A percentile compares a stretch with the other conserved stretches of the same genome.
Evolutionary conservation across 2,888 invertebrate species (phyloP).

Genomic region (Mythimna pallens): DNA sequence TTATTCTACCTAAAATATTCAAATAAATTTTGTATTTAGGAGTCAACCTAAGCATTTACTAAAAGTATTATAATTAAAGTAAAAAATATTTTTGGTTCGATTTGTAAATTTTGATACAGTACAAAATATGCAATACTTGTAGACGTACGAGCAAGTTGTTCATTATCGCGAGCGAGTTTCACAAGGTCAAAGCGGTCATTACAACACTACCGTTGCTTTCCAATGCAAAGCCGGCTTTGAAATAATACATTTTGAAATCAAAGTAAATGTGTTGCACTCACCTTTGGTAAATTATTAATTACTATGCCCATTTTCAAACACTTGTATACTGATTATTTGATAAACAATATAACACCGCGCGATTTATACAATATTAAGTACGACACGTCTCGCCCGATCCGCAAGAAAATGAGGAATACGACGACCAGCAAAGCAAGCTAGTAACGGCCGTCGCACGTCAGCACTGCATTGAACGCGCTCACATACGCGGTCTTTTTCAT

Average conservation of each 20-base stretch:
- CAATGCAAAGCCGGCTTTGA: slow-evolving; percentile 81
- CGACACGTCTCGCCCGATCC: slow-evolving; percentile 84
- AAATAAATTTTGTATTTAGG: not conserved
- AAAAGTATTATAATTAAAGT: not conserved
- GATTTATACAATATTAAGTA: slow-evolving; percentile 64
- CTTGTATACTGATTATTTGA: slow-evolving; percentile 60
- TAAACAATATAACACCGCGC: slow-evolving; percentile 72
- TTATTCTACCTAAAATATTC: not conserved
- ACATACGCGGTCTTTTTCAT: slow-evolving; percentile 85
- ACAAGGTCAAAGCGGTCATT: slow-evolving; percentile 91
- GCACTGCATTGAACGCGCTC: slow-evolving; percentile 75
- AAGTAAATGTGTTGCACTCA: slow-evolving; percentile 73
- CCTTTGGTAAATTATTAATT: slow-evolving; percentile 85
- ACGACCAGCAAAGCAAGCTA: slow-evolving; percentile 50
- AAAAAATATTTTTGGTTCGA: not conserved
- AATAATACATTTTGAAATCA: slow-evolving; percentile 62
- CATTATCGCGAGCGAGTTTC: slow-evolving; percentile 88
- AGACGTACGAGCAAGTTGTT: slow-evolving; percentile 78
- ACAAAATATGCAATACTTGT: slow-evolving; percentile 72
- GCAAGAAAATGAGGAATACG: slow-evolving; percentile 85
- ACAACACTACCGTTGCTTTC: slow-evolving; percentile 89
- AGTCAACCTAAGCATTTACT: not conserved
- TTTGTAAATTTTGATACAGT: slow-evolving; percentile 9
- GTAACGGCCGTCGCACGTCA: slow-evolving; percentile 68
- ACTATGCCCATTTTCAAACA: slow-evolving; percentile 85